Percentiles rank a stretch among this genome's conserved stretches.
phyloP scores from a whole-genome alignment of 2,888 invertebrate genomes.

The Stenolophus ochropezus region DNA sequence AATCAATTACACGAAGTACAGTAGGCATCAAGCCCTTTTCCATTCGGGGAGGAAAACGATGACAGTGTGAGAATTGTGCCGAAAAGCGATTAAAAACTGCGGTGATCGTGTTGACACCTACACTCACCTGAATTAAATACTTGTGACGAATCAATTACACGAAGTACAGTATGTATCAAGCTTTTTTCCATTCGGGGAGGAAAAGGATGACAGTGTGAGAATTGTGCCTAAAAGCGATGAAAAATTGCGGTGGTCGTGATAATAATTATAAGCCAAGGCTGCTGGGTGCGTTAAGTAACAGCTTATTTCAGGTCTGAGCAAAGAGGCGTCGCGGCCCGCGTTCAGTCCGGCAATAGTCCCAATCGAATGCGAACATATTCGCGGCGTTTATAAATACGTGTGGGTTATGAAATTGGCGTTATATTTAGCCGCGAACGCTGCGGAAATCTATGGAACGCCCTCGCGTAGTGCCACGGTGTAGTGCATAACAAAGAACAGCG shows the following conservation, averaged over 20 bases:
- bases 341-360: constrained; percentile 53
- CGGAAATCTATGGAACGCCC: neutral
- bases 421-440: constrained; percentile 17
- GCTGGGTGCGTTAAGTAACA: constrained; percentile 54
- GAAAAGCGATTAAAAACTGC: no score
- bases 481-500: constrained; percentile 17
- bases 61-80: no score
- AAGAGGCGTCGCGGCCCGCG: neutral
- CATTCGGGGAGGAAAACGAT: no score
- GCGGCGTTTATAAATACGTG: constrained; percentile 38
- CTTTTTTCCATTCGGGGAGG: no score
- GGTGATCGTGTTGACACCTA: neutral
- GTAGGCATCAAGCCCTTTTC: no score
- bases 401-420: constrained; percentile 47
- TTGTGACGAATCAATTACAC: no score
- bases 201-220: no score
- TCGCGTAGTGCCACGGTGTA: constrained; percentile 6
- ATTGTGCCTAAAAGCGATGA: neutral
- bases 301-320: constrained; percentile 54
- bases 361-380: constrained; percentile 54
- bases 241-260: neutral
- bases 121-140: no score
- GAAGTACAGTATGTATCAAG: no score
- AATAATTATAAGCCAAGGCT: constrained; percentile 45
- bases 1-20: no score